Evolutionary conservation across 2,888 invertebrate species (phyloP), one percentile per base, ranked within the genome.

Genomic region (Prosapia bicincta): DNA sequence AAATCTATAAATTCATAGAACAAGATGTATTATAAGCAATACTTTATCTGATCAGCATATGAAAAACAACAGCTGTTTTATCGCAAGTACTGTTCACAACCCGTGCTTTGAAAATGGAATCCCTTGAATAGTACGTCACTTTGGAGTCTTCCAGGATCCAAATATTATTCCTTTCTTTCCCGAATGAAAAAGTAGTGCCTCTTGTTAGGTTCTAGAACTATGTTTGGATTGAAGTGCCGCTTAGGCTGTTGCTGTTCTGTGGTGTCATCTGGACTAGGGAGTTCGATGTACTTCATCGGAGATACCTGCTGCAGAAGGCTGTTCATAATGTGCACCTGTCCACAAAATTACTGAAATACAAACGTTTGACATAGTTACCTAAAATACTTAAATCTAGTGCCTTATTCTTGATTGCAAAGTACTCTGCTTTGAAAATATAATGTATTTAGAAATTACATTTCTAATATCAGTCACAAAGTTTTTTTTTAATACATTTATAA

Each of bases 181-280:
- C 54, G 54, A 20, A 54, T 20, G 20, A 54, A 80, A 69, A 76
- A 80, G 71, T 80, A 80, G 68, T 75, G 77, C 54, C 80, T 75
- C 30, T 79, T 80, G 26, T 78, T 78, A 24, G 80, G 80, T 28
- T 80, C 80, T 24, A 78, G 32, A 26, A 80, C 78, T 72, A 78
- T 76, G 26, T 77, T 78, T 24, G 80, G 78, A 25, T 69, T 32
- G 26, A 71, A 71, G 25, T 69, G 32, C 24, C 69, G 69, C 23
- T 54, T 54, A 9, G 54, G 54, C 20, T 54, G 54, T 54, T n/a
- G n/a, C n/a, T 20, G 24, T 65, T 32, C 15, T 25, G 32, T 32
- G n/a, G 30, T 25, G 67, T 24, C 24, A 9, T 20, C n/a, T 13
- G 3, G 54, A 20, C 3, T 54, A 13, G 43, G 69, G 13, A 30